These are phyloP conservation scores for Drosophila gunungcola DNA, from an alignment of 1,140 invertebrate genomes.

Conservation along the genomic window DNA sequence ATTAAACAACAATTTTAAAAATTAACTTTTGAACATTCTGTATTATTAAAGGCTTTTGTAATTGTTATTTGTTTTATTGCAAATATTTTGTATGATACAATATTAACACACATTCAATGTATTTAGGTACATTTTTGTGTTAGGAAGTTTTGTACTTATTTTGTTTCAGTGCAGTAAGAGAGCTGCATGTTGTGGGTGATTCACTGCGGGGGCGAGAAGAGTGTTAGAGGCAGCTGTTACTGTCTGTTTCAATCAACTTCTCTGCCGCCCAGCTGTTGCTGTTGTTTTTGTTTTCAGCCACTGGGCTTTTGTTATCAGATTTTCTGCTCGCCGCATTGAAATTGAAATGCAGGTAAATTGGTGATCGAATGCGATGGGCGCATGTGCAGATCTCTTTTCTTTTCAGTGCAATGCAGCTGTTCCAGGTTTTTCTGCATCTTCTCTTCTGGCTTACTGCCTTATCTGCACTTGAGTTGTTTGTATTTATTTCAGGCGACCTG, in stretches of 20 bases:
- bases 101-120: too few relatives aligned
- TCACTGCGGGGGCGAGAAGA: conserved; percentile 11
- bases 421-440: conserved; percentile 15
- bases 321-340: conserved; percentile 47
- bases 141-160: not conserved
- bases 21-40: too few relatives aligned
- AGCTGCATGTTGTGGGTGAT: not conserved
- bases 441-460: conserved; percentile 35
- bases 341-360: conserved; percentile 56
- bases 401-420: conserved; percentile 43
- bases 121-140: too few relatives aligned
- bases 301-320: conserved; percentile 72
- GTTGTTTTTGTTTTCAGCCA: conserved; percentile 36
- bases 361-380: conserved; percentile 35
- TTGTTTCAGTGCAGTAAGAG: not conserved
- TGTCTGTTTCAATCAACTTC: conserved; percentile 53
- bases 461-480: conserved; percentile 35
- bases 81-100: too few relatives aligned
- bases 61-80: too few relatives aligned
- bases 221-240: conserved; percentile 14
- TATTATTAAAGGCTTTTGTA: too few relatives aligned
- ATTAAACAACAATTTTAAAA: too few relatives aligned
- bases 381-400: conserved; percentile 59
- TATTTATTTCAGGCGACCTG: conserved; percentile 49
- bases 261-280: conserved; percentile 60